Conservation (phyloP, 2,888 invertebrate genomes). For the Mycalesis mineus region DNA sequence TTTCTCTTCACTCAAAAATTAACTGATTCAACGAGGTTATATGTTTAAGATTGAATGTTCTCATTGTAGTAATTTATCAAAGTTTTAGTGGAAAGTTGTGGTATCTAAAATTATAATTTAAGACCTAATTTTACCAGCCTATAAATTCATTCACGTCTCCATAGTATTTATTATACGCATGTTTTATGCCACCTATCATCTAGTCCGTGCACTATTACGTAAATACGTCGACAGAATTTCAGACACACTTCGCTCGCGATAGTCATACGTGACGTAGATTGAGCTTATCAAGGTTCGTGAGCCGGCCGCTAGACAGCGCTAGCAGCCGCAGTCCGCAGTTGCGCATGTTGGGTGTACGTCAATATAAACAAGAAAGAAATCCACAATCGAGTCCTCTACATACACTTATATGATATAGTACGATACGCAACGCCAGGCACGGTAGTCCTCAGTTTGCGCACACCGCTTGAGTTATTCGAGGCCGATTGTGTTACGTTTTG, state of each 20-base stretch:
- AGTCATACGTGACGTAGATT: slow-evolving; percentile 33
- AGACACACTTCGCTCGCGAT: not conserved
- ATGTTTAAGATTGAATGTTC: no score
- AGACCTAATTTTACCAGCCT: no score
- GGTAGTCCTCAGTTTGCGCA: slow-evolving; percentile 59
- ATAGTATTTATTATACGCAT: no score
- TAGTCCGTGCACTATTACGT: not conserved
- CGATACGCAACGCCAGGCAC: slow-evolving; percentile 56
- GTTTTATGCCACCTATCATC: not conserved
- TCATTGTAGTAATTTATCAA: no score
- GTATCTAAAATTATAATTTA: no score
- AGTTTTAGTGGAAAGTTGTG: no score
- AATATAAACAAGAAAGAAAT: slow-evolving; percentile 67
- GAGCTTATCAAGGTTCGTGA: slow-evolving; percentile 34
- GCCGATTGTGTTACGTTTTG: slow-evolving; percentile 57
- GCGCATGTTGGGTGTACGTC: slow-evolving; percentile 66
- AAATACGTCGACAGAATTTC: not conserved
- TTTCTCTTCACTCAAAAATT: no score
- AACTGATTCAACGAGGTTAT: no score
- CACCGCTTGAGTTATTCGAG: slow-evolving; percentile 63
- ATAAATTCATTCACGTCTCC: no score
- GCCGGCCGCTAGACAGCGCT: slow-evolving; percentile 39
- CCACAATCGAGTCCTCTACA: slow-evolving; percentile 52
- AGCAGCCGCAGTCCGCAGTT: slow-evolving; percentile 35
- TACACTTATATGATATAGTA: slow-evolving; percentile 49